These are phyloP conservation scores for Pseudorectes ferrugineus DNA, from an alignment of 2,113 vertebrate genomes.

Conservation along the genomic window DNA sequence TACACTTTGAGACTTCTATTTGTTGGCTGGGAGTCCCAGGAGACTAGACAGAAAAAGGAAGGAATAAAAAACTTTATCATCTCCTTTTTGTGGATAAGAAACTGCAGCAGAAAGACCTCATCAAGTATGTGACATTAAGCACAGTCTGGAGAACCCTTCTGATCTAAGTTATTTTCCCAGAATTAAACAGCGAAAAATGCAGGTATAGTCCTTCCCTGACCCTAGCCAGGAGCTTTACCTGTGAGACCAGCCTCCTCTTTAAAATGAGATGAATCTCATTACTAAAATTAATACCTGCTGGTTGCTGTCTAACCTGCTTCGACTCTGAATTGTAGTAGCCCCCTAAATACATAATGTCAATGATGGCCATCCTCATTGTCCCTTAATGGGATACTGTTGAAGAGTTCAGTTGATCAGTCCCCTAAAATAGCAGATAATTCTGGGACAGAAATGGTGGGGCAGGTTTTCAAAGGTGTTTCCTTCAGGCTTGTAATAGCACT, in stretches of 20 bases:
- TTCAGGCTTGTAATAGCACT: neutral
- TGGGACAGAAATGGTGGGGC: neutral
- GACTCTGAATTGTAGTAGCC: neutral
- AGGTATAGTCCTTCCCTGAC: neutral
- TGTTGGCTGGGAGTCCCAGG: neutral
- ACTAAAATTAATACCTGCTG: conserved; percentile 9
- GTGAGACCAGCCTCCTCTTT: neutral
- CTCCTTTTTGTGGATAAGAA: neutral
- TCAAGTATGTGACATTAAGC: neutral
- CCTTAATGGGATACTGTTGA: neutral
- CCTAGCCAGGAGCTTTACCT: neutral
- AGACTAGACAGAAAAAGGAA: neutral
- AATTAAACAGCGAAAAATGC: neutral
- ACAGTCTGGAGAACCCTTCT: neutral
- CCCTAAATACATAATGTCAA: neutral
- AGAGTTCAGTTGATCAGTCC: neutral
- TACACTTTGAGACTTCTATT: neutral
- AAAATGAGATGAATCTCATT: conserved; percentile 22
- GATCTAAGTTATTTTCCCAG: neutral
- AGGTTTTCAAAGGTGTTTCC: neutral
- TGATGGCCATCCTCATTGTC: neutral
- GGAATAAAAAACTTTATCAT: fast-evolving
- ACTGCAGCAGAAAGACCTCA: neutral
- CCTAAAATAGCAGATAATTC: neutral
- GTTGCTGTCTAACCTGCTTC: neutral